phyloP scores from a whole-genome alignment of 2,113 vertebrate species.

The Recurvirostra avosetta region DNA sequence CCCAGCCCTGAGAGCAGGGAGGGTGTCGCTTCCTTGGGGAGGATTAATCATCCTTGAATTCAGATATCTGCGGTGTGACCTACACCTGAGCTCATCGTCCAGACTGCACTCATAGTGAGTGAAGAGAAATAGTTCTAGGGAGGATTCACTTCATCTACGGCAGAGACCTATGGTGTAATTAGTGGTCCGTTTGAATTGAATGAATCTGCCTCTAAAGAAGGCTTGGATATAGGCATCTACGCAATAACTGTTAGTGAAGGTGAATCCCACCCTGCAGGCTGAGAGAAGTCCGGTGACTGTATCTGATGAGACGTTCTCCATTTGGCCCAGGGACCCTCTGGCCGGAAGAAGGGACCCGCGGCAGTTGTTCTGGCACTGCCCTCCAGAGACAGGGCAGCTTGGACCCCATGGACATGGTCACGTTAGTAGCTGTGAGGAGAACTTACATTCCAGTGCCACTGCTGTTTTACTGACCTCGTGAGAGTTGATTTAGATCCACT shows the following conservation, averaged over 20 bases:
- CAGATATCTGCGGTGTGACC: neutral
- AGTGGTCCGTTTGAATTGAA: neutral
- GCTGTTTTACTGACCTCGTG: constrained; percentile 28
- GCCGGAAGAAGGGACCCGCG: neutral
- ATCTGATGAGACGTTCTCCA: accelerated
- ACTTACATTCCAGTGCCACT: neutral
- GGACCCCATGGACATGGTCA: neutral
- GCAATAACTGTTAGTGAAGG: neutral
- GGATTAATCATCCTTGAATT: neutral
- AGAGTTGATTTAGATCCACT: constrained; percentile 20
- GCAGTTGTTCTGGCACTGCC: accelerated
- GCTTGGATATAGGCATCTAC: accelerated
- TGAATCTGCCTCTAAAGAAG: accelerated
- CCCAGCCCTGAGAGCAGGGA: neutral
- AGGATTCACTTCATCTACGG: neutral
- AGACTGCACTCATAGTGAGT: neutral
- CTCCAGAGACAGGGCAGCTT: neutral
- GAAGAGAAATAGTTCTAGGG: neutral
- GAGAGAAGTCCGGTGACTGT: neutral
- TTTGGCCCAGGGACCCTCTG: neutral
- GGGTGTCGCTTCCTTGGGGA: neutral
- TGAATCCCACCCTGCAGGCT: neutral
- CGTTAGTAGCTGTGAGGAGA: neutral
- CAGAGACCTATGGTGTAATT: neutral
- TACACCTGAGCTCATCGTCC: neutral